Conservation (phyloP, 1,140 invertebrate species). For the Drosophila repleta region DNA sequence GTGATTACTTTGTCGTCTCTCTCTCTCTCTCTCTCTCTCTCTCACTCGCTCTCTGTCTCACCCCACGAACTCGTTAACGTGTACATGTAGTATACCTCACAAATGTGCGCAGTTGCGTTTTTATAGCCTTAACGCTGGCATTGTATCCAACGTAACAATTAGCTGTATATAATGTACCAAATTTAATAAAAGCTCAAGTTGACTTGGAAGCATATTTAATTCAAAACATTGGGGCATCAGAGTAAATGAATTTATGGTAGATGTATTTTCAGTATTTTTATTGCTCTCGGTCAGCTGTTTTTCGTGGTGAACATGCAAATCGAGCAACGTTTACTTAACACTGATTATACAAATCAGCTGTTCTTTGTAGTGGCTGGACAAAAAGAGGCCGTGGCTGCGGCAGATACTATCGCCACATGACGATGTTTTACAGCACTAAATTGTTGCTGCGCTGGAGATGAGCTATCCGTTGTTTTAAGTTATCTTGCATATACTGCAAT, state of each 20-base stretch:
- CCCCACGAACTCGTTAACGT: not conserved
- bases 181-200: not conserved
- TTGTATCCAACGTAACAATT: not conserved
- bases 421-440: slow-evolving; percentile 11
- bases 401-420: not conserved
- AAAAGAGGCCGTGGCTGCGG: not conserved
- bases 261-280: slow-evolving; percentile 10
- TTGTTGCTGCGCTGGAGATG: not conserved
- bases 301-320: slow-evolving; percentile 3
- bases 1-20: slow-evolving; percentile 67
- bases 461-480: not conserved
- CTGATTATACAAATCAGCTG: slow-evolving; percentile 22
- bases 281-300: slow-evolving; percentile 24
- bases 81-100: slow-evolving; percentile 20
- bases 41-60: not conserved
- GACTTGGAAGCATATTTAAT: slow-evolving; percentile 11
- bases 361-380: slow-evolving; percentile 5
- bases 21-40: slow-evolving; percentile 29
- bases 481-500: no score
- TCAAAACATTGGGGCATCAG: slow-evolving; percentile 1
- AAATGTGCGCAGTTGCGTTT: slow-evolving; percentile 36
- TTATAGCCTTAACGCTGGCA: not conserved
- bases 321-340: slow-evolving; percentile 6
- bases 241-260: not conserved
- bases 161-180: not conserved